Evolutionary conservation across 1,140 invertebrate genomes (phyloP), one percentile per base, ranked within the genome.

Genomic region (Chlorops oryzae): DNA sequence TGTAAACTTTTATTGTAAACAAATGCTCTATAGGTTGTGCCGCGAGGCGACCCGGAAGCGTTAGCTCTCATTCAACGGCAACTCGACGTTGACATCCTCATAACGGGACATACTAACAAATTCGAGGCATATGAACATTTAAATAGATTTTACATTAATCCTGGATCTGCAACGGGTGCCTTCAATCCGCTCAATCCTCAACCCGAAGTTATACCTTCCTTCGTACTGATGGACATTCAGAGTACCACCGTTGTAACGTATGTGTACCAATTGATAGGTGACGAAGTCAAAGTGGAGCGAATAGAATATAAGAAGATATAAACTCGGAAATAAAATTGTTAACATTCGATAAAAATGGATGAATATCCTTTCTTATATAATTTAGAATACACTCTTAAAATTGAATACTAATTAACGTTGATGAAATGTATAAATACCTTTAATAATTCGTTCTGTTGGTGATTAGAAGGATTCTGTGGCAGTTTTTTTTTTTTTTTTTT

Each of bases 71-170:
- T 98, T 32, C 96, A 99, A 65, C 79, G 96, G 25, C 96, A 99
- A 73, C 74, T 99, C 12, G 95, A 98, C 74, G 97, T 99, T 13
- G 97, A 99, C 74, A 98, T 99, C 59, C 79, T 99, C 7, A 98
- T 99, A 64, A 94, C 94, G 15, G 97, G 97, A 1, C 96, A 99
- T 72, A 99, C 96, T 6, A 96, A 99, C 75, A 91, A 93, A 61
- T 99, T 98, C 79, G 92, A 97, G 73, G 94, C 95, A 1, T 98
- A 95, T 70, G 96, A 99, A 74, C 92, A 97, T 77, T 95, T 97
- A 73, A 96, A 94, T 62, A 96, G 96, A 70, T 98, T 99, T 76
- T 99, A 95, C 73, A 97, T 99, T 35, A 99, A 99, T 77, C 97
- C 97, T 41, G 97, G 97, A 17, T 97, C 94, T 35, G 96, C 95